Conservation (phyloP, 2,797 vertebrate genomes). For the Sardinella longiceps region DNA sequence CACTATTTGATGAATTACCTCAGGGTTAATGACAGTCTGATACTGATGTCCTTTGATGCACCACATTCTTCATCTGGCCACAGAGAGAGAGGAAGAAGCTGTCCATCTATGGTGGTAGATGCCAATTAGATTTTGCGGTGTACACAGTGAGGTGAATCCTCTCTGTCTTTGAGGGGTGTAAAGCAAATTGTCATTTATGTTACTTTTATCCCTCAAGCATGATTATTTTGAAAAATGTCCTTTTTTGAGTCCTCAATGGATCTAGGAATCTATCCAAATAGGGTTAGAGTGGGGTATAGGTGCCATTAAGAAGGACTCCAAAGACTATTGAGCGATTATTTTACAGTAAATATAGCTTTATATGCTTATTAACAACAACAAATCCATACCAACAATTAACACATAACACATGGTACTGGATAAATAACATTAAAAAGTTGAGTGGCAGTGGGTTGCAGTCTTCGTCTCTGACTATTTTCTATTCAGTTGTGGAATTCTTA, state of each 20-base stretch:
- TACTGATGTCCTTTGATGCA: neutral
- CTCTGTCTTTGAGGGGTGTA: neutral
- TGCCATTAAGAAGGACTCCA: too few relatives aligned
- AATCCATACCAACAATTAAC: too few relatives aligned
- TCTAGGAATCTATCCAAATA: too few relatives aligned
- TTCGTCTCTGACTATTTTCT: too few relatives aligned
- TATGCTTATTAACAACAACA: neutral
- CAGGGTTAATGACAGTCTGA: neutral
- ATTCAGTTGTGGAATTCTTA: neutral
- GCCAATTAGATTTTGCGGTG: neutral
- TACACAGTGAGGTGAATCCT: neutral
- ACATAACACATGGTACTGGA: neutral
- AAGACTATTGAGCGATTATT: too few relatives aligned
- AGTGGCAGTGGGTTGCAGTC: neutral
- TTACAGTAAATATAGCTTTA: too few relatives aligned
- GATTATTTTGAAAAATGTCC: too few relatives aligned
- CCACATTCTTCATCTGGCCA: neutral
- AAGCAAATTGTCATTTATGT: neutral
- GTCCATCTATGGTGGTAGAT: neutral
- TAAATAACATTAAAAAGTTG: slow-evolving; percentile 19
- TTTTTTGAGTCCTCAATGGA: too few relatives aligned
- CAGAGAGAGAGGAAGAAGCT: neutral
- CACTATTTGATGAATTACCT: neutral
- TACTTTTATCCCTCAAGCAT: neutral
- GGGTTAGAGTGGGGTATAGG: too few relatives aligned